Conservation (phyloP, 2,797 vertebrate genomes). For the Tympanoctomys barrerae region DNA sequence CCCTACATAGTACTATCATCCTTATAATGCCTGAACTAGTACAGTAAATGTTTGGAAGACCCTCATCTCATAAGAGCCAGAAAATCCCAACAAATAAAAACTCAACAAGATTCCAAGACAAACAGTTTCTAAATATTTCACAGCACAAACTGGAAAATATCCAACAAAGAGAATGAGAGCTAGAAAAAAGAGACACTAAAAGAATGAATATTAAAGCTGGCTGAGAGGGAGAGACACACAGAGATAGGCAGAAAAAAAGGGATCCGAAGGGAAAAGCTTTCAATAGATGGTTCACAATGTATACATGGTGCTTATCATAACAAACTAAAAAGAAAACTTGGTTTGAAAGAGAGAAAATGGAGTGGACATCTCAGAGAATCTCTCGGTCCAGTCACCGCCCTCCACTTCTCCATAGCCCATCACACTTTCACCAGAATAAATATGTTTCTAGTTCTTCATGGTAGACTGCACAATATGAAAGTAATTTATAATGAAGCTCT, state of each 20-base stretch:
- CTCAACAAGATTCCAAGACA: conserved; percentile 27
- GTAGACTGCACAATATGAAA: background rate
- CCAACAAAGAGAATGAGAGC: background rate
- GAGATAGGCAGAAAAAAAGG: background rate
- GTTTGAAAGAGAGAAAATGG: background rate
- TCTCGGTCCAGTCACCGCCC: accelerated
- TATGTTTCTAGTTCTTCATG: background rate
- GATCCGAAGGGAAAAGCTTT: background rate
- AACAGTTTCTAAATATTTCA: background rate
- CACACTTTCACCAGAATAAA: background rate
- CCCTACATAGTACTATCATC: background rate
- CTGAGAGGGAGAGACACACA: background rate
- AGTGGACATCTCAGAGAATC: background rate
- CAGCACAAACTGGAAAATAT: conserved; percentile 15
- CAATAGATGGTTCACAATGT: background rate
- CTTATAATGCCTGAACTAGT: background rate
- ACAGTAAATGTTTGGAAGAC: background rate
- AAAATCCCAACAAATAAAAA: conserved; percentile 20
- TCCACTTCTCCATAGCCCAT: accelerated
- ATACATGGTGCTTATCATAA: background rate
- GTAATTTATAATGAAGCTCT: background rate
- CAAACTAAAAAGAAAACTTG: background rate
- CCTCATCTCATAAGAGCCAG: background rate
- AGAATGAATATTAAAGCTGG: background rate
- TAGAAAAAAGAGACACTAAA: background rate